A percentile compares a stretch with the other conserved stretches of the same genome.
Evolutionary conservation across 2,113 vertebrate genomes (phyloP).

Genomic region (Prietella phreatophila): DNA sequence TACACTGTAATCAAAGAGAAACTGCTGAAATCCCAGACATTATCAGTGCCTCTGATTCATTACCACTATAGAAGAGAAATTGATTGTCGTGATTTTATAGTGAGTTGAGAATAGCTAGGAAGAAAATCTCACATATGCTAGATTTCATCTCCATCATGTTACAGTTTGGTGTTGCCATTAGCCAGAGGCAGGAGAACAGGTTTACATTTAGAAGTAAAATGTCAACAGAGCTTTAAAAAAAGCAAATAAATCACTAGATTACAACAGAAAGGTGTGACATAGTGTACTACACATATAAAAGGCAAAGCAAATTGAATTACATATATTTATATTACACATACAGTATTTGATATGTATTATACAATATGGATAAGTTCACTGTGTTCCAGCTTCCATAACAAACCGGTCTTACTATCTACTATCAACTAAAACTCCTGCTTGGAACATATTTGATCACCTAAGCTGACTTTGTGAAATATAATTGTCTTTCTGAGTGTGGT

Average conservation of each 20-base stretch:
- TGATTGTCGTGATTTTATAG: neutral
- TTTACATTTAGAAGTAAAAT: neutral
- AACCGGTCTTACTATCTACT: neutral
- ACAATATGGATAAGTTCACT: neutral
- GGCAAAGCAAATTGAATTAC: neutral
- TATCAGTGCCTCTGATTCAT: neutral
- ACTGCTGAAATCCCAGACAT: neutral
- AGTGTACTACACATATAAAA: neutral
- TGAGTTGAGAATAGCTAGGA: neutral
- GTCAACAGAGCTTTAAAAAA: slow-evolving; percentile 15
- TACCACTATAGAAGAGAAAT: neutral
- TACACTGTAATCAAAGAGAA: neutral
- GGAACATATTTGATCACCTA: slow-evolving; percentile 36
- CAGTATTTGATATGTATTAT: neutral
- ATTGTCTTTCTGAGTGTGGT: slow-evolving; percentile 23
- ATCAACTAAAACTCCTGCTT: neutral
- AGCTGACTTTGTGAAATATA: neutral
- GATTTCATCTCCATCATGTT: neutral
- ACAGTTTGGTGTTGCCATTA: neutral
- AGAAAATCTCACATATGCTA: neutral
- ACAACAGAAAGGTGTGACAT: neutral
- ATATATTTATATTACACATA: neutral
- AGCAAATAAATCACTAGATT: neutral
- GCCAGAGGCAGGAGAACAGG: slow-evolving; percentile 13
- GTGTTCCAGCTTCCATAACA: neutral